These are phyloP conservation scores for Serranus cabrilla DNA, from an alignment of 2,797 vertebrate genomes.

Conservation along the genomic window DNA sequence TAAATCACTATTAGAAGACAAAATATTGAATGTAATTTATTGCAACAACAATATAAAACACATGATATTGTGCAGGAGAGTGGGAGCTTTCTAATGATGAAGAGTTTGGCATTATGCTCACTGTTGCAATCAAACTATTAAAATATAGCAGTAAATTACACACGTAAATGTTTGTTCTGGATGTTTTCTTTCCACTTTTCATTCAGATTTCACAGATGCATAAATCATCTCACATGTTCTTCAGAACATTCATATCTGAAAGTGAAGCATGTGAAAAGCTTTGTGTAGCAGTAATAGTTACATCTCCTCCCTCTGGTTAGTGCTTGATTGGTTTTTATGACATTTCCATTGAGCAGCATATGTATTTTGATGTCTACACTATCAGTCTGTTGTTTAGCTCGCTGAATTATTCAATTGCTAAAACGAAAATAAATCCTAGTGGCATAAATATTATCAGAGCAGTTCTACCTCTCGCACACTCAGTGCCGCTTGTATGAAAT, in stretches of 20 bases:
- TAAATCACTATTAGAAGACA: no score
- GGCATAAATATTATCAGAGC: conserved; percentile 33
- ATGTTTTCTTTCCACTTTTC: no score
- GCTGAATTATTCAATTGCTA: conserved; percentile 40
- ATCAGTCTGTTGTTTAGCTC: conserved; percentile 21
- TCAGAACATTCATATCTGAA: neutral
- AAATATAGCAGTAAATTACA: no score
- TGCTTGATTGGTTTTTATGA: conserved; percentile 28
- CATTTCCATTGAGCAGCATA: conserved; percentile 43
- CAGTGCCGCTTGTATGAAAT: conserved; percentile 16
- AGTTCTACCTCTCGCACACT: neutral
- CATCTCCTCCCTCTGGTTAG: conserved; percentile 14
- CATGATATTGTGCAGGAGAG: no score
- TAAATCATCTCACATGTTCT: neutral
- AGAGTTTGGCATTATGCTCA: no score
- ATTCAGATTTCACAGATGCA: neutral
- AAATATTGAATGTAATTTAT: no score
- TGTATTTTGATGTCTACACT: conserved; percentile 40
- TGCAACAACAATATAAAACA: no score
- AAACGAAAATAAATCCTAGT: conserved; percentile 32
- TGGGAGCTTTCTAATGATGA: no score
- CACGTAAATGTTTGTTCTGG: no score
- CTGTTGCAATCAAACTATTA: no score
- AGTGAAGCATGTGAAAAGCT: conserved; percentile 1
- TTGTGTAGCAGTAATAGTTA: conserved; percentile 8